Base-by-base conservation (phyloP, 2,797 vertebrate species). In the Sternotherus odoratus region DNA sequence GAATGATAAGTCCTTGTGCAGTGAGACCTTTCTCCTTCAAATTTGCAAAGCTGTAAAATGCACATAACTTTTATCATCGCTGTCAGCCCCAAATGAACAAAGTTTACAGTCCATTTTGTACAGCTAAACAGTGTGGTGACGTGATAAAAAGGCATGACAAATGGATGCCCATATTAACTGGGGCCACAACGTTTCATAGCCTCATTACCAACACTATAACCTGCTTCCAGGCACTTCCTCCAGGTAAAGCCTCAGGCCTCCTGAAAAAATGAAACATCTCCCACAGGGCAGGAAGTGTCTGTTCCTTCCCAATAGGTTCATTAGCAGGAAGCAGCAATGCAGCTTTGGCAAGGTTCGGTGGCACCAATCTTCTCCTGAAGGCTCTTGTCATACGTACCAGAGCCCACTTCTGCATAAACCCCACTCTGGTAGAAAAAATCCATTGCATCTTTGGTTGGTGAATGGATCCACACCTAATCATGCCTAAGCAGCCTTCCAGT, bases 81-180 rank as follows among this genome's bases (percentile, higher is more conserved):
- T 87, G 78, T 66, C 95, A 96, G 91, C 39, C 66, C 85, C 77
- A 94, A 92, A 91, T 82, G 94, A 95, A 80, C 93, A 86, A 54
- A 95, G 82, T 96, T 96, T 95, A 92, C 93, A 91, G 95, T 86
- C 93, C 83, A 1, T 96, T 96, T 96, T 87, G 88, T 57, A 19
- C 90, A 88, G 90, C 93, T 92, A 83, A 95, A 92, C 87, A 23
- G 63, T 56, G 16, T 53, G 75, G 4, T 36, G 80, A 33, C 11
- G 82, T 43, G 89, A 74, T 1, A n/a, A 89, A 39, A 0, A 0
- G 80, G 57, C 33, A 9, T 17, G 66, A 90, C 43, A 69, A 83
- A 89, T 23, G 30, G 63, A 46, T 88, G 53, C 84, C 57, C 9
- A 24, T 33, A 51, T 15, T 51, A 39, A 86, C 46, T 50, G 2